A percentile compares a stretch with the other conserved stretches of the same genome.
phyloP scores from a whole-genome alignment of 2,888 invertebrate genomes.

The Chironomus tentans region DNA sequence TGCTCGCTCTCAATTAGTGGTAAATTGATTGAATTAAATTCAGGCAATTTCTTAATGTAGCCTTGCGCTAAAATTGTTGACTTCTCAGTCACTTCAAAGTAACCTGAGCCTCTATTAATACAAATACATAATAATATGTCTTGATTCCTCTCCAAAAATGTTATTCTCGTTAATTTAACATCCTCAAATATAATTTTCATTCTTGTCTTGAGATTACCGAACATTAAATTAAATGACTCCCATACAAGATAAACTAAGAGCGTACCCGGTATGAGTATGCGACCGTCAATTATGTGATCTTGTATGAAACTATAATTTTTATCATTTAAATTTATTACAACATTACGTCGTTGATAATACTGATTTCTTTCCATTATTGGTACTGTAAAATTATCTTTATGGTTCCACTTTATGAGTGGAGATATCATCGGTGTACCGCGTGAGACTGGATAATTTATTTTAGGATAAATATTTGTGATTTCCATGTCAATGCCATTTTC shows the following conservation, averaged over 20 bases:
- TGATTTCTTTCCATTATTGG: slow-evolving; percentile 58
- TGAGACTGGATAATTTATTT: slow-evolving; percentile 62
- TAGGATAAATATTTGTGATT: slow-evolving; percentile 66
- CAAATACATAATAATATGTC: slow-evolving; percentile 35
- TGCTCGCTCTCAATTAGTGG: background rate
- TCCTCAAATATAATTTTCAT: slow-evolving; percentile 35
- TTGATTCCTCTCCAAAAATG: slow-evolving; percentile 45
- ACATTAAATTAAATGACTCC: slow-evolving; percentile 41
- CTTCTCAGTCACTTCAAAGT: slow-evolving; percentile 39
- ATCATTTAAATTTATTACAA: slow-evolving; percentile 48
- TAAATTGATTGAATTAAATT: slow-evolving; percentile 27
- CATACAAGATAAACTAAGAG: slow-evolving; percentile 41
- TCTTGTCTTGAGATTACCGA: slow-evolving; percentile 40
- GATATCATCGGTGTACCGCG: slow-evolving; percentile 61
- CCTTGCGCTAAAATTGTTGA: slow-evolving; percentile 40
- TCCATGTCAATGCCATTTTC: slow-evolving; percentile 66
- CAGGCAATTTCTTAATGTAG: slow-evolving; percentile 32
- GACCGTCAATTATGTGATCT: slow-evolving; percentile 75
- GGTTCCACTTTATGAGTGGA: slow-evolving; percentile 79
- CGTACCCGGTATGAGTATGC: slow-evolving; percentile 55
- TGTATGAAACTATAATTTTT: slow-evolving; percentile 62
- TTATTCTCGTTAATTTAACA: slow-evolving; percentile 51
- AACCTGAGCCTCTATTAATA: slow-evolving; percentile 37
- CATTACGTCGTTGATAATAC: slow-evolving; percentile 54
- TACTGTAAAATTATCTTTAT: slow-evolving; percentile 66